phyloP scores from a whole-genome alignment of 2,113 vertebrate species.

The Silurus glanis region DNA sequence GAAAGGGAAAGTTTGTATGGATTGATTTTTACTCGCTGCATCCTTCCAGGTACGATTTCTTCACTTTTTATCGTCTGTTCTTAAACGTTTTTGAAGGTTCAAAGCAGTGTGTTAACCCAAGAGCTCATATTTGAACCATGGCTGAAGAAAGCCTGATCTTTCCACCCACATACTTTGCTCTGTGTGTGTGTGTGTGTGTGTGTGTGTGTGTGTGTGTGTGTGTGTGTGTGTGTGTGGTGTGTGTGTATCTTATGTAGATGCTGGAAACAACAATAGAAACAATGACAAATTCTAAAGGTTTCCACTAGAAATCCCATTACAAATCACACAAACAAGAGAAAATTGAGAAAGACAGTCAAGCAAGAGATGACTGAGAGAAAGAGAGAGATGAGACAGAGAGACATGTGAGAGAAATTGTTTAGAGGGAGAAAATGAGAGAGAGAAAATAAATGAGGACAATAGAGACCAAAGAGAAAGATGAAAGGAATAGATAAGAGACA shows the following conservation, averaged over 20 bases:
- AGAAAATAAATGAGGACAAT: not conserved
- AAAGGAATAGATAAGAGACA: not conserved
- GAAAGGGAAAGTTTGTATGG: not conserved
- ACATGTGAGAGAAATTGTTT: not conserved
- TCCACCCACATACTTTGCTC: not conserved
- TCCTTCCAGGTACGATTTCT: not conserved
- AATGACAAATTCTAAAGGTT: too few species aligned
- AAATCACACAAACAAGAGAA: too few species aligned
- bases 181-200: not conserved
- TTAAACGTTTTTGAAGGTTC: not conserved
- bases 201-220: not conserved
- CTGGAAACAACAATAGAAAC: too few species aligned
- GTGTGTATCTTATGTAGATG: too few species aligned
- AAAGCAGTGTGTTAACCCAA: not conserved
- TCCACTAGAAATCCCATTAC: too few species aligned
- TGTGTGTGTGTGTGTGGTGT: not conserved
- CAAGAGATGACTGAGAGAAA: too few species aligned
- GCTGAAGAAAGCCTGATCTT: not conserved
- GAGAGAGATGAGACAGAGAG: too few species aligned
- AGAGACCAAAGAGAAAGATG: not conserved
- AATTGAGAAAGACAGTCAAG: too few species aligned
- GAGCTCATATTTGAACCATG: not conserved
- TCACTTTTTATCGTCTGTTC: not conserved
- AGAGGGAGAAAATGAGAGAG: not conserved
- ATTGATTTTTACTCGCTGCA: not conserved